These are phyloP conservation scores for Heteromurus nitidus DNA, from an alignment of 2,888 invertebrate genomes.

Conservation along the genomic window DNA sequence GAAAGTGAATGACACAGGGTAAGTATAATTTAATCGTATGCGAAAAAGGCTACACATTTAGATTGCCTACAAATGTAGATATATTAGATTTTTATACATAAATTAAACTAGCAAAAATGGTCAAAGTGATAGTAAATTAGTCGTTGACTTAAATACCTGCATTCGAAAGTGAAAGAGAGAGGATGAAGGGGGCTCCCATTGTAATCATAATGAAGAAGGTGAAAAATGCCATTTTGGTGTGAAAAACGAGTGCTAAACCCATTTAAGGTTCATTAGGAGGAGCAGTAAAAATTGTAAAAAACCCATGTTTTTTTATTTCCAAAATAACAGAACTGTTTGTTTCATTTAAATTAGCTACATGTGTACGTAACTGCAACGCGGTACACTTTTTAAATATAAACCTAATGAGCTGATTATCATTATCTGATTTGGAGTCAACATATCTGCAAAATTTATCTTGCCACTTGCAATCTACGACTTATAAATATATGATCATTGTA, in stretches of 20 bases:
- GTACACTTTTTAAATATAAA: background rate
- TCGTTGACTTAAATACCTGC: background rate
- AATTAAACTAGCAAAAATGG: background rate
- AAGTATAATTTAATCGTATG: background rate
- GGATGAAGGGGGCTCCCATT: too few relatives aligned
- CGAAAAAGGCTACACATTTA: too few relatives aligned
- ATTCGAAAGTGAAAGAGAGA: conserved; percentile 34
- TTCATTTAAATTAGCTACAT: background rate
- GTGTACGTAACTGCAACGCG: background rate
- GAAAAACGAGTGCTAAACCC: conserved; percentile 26
- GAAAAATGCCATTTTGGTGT: conserved; percentile 28
- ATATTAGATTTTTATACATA: background rate
- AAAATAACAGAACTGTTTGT: background rate
- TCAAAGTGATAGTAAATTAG: too few relatives aligned
- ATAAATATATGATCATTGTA: background rate
- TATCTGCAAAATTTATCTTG: background rate
- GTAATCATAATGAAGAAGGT: conserved; percentile 8
- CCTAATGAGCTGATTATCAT: conserved; percentile 3
- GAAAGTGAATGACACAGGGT: background rate
- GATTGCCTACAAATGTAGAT: background rate
- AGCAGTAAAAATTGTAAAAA: background rate
- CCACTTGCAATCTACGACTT: background rate
- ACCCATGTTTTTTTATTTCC: background rate
- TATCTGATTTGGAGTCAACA: conserved; percentile 27
- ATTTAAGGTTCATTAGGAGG: conserved; percentile 26